A percentile compares a stretch with the other conserved stretches of the same genome.
phyloP scores from a whole-genome alignment of 2,888 invertebrate genomes.

The Laspeyria flexula region DNA sequence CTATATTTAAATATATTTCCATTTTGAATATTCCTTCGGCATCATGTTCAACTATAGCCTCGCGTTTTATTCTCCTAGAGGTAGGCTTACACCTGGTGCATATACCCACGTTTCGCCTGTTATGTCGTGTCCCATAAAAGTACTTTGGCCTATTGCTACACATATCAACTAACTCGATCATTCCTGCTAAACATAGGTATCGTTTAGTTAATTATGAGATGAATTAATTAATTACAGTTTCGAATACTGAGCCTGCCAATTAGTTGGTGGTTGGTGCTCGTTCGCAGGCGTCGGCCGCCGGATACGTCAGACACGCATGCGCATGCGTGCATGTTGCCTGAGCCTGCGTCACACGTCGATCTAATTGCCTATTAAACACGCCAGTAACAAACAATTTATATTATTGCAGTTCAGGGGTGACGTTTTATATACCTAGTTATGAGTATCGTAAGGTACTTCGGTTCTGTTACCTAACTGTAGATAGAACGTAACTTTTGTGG shows the following conservation, averaged over 20 bases:
- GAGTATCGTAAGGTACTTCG: background rate
- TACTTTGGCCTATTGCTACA: too few relatives aligned
- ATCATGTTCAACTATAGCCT: too few relatives aligned
- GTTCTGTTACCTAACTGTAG: too few relatives aligned
- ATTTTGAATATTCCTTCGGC: too few relatives aligned
- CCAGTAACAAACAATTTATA: conserved; percentile 46
- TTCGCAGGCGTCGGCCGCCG: conserved; percentile 15
- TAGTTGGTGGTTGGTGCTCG: conserved; percentile 28
- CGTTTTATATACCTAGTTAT: conserved; percentile 17
- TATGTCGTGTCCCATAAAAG: too few relatives aligned
- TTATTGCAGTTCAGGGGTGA: conserved; percentile 37
- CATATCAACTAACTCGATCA: too few relatives aligned
- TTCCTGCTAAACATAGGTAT: too few relatives aligned
- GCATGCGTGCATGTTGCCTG: conserved; percentile 57
- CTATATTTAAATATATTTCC: too few relatives aligned
- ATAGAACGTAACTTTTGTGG: background rate
- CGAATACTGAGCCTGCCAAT: conserved; percentile 39
- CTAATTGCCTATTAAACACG: conserved; percentile 64
- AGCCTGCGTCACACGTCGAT: conserved; percentile 58
- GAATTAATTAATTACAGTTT: conserved; percentile 38
- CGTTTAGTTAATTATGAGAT: conserved; percentile 25
- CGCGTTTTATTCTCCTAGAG: too few relatives aligned
- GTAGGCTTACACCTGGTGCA: too few relatives aligned
- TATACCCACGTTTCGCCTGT: too few relatives aligned
- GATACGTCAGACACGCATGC: conserved; percentile 48